Evolutionary conservation across 2,888 invertebrate genomes (phyloP).

Genomic region (Aspidiotus destructor): DNA sequence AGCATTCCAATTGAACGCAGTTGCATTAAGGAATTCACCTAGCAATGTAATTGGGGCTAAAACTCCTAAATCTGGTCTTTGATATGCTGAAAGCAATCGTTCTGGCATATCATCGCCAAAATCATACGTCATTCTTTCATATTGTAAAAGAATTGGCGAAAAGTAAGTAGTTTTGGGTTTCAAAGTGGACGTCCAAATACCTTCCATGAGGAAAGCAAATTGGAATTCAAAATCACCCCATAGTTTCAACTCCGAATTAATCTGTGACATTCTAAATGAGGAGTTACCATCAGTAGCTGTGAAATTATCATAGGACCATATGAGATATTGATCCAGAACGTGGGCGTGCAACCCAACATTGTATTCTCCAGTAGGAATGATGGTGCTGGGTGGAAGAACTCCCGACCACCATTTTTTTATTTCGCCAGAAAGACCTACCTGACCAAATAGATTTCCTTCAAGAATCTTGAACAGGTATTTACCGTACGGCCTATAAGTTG

Average conservation of each 20-base stretch:
- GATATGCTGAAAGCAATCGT: neutral
- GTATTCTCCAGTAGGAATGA: neutral
- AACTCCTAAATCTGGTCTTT: neutral
- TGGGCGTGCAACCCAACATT: neutral
- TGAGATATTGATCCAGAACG: constrained; percentile 1
- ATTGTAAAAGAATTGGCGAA: constrained; percentile 17
- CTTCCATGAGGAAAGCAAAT: constrained; percentile 6
- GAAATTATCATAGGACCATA: constrained; percentile 3
- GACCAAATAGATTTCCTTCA: constrained; percentile 10
- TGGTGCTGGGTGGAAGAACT: neutral
- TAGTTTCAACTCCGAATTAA: constrained; percentile 6
- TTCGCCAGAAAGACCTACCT: neutral
- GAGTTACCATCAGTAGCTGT: neutral
- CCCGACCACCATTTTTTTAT: constrained; percentile 23
- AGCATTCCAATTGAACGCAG: constrained; percentile 9
- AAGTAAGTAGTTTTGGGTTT: constrained; percentile 8
- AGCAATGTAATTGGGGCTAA: constrained; percentile 19
- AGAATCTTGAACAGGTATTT: constrained; percentile 7
- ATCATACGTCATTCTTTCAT: constrained; percentile 6
- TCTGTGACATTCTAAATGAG: constrained; percentile 1
- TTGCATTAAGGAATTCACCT: constrained; percentile 1
- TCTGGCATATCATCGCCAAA: constrained; percentile 7
- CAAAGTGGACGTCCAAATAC: neutral
- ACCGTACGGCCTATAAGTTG: constrained; percentile 12
- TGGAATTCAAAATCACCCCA: constrained; percentile 23